Evolutionary conservation across 2,797 vertebrate species (phyloP).

Genomic region (Acropternis orthonyx): DNA sequence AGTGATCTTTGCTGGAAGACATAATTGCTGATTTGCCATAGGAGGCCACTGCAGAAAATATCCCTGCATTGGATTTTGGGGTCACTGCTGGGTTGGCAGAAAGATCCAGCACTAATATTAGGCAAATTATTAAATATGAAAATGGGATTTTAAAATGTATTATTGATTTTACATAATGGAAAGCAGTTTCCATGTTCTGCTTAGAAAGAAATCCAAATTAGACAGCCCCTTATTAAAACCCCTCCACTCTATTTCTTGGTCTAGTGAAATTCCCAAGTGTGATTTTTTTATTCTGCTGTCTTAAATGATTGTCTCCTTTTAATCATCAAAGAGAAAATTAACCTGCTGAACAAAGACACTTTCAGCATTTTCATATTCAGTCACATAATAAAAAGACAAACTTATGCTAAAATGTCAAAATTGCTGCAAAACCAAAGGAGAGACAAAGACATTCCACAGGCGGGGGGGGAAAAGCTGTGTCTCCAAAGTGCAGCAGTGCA

Average conservation of each 20-base stretch:
- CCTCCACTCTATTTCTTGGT: conserved; percentile 41
- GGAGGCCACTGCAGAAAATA: background rate
- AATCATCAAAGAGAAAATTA: conserved; percentile 43
- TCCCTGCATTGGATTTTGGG: background rate
- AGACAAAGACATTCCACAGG: background rate
- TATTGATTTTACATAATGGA: conserved; percentile 39
- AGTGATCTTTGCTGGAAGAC: background rate
- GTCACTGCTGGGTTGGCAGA: background rate
- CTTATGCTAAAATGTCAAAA: conserved; percentile 29
- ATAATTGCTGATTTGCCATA: background rate
- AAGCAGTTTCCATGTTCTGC: background rate
- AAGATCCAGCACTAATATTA: background rate
- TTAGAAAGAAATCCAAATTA: conserved; percentile 27
- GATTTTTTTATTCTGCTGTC: conserved; percentile 57
- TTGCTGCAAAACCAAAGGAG: conserved; percentile 4
- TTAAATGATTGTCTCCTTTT: conserved; percentile 54
- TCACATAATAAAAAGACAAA: conserved; percentile 29
- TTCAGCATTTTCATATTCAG: conserved; percentile 47
- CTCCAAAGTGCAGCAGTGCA: background rate
- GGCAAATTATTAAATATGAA: background rate
- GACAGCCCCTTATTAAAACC: conserved; percentile 27
- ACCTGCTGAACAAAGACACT: conserved; percentile 50
- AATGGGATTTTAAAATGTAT: background rate
- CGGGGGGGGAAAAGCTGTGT: background rate
- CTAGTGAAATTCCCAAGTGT: conserved; percentile 18